phyloP scores from a whole-genome alignment of 2,888 invertebrate species.

The Pammene aurita region DNA sequence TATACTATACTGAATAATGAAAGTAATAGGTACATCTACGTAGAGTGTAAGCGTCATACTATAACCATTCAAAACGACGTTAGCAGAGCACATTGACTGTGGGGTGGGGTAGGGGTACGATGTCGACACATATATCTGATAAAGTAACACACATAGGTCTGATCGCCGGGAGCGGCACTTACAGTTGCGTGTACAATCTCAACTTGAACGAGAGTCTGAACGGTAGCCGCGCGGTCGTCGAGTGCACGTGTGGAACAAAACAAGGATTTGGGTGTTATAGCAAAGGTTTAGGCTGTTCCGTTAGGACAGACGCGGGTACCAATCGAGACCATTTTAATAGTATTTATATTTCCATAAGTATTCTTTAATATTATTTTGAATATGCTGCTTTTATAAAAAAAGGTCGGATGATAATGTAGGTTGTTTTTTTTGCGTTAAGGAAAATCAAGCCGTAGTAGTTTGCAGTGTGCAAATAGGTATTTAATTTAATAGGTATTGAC shows the following conservation, averaged over 20 bases:
- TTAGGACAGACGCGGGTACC: not conserved
- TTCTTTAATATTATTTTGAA: not conserved
- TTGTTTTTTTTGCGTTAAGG: not conserved
- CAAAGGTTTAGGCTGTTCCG: slow-evolving; percentile 25
- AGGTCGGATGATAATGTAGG: not conserved
- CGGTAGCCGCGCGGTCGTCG: slow-evolving; percentile 68
- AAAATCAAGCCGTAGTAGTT: slow-evolving; percentile 14
- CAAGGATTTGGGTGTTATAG: slow-evolving; percentile 68
- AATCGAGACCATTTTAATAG: not conserved
- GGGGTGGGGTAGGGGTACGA: slow-evolving; percentile 58
- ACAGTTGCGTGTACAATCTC: slow-evolving; percentile 83
- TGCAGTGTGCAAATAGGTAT: slow-evolving; percentile 15
- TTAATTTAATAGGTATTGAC: slow-evolving; percentile 20
- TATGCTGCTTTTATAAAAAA: not conserved
- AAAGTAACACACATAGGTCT: slow-evolving; percentile 77
- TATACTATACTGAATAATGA: slow-evolving; percentile 56
- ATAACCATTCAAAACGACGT: slow-evolving; percentile 67
- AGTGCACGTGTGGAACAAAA: slow-evolving; percentile 80
- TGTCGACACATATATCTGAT: slow-evolving; percentile 68
- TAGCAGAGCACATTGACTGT: slow-evolving; percentile 71
- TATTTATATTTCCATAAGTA: not conserved
- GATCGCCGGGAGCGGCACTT: slow-evolving; percentile 77
- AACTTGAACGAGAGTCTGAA: slow-evolving; percentile 80
- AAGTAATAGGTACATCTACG: slow-evolving; percentile 53
- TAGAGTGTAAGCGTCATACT: slow-evolving; percentile 37